phyloP scores from a whole-genome alignment of 1,140 invertebrate species.

The Venustaconcha ellipsiformis region DNA sequence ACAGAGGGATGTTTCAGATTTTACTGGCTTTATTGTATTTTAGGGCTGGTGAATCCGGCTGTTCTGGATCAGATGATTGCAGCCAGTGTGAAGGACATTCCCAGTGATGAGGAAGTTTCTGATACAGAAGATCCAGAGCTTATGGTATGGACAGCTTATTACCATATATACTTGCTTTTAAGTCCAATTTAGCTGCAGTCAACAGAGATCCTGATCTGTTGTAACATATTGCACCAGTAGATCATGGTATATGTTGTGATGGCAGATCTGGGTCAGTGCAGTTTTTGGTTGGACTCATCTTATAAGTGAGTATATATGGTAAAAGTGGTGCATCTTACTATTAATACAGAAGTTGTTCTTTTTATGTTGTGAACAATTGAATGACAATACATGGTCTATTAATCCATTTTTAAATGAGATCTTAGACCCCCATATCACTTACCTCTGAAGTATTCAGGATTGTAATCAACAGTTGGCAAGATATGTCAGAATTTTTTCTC shows the following conservation, averaged over 20 bases:
- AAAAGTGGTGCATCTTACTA: background rate
- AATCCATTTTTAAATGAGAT: constrained; percentile 1
- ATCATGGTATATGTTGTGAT: too few relatives aligned
- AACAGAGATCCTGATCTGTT: too few relatives aligned
- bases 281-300: too few relatives aligned
- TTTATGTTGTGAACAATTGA: background rate
- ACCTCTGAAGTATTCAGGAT: too few relatives aligned
- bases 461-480: too few relatives aligned
- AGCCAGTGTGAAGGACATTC: constrained; percentile 80
- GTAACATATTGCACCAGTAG: too few relatives aligned
- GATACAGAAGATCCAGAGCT: constrained; percentile 65
- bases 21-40: constrained; percentile 29
- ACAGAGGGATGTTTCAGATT: background rate
- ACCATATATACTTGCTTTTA: too few relatives aligned
- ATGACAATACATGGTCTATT: background rate
- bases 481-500: too few relatives aligned
- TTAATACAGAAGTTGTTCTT: background rate
- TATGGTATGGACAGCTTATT: constrained; percentile 40
- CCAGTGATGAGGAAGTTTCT: constrained; percentile 78
- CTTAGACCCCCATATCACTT: too few relatives aligned
- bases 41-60: constrained; percentile 68
- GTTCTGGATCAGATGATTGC: constrained; percentile 78
- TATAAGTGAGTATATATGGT: too few relatives aligned
- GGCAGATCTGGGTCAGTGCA: too few relatives aligned
- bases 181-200: too few relatives aligned